A percentile compares a stretch with the other conserved stretches of the same genome.
phyloP scores from a whole-genome alignment of 2,113 vertebrate species.

The Camelus bactrianus region DNA sequence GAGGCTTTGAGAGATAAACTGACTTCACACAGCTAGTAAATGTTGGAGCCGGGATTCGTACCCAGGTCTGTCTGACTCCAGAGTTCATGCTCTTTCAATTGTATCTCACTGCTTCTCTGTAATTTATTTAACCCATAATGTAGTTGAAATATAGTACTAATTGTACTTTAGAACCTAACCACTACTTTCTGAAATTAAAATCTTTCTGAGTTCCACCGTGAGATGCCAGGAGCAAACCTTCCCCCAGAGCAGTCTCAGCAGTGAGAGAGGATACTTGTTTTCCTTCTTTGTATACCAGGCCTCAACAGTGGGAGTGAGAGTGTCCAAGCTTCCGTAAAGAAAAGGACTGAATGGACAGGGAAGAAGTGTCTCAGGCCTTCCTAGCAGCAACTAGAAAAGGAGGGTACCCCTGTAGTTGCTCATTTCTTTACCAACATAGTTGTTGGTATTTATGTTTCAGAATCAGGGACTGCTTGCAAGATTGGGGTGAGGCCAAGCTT shows the following conservation, averaged over 20 bases:
- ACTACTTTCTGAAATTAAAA: constrained; percentile 68
- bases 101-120: constrained; percentile 67
- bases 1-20: constrained; percentile 76
- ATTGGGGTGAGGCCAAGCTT: constrained; percentile 71
- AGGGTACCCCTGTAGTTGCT: constrained; percentile 16
- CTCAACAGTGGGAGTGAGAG: background rate
- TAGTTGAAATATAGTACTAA: constrained; percentile 73
- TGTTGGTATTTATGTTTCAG: constrained; percentile 49
- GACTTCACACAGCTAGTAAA: constrained; percentile 75
- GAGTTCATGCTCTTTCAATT: constrained; percentile 69
- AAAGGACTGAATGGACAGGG: background rate
- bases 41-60: constrained; percentile 70
- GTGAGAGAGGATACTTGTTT: constrained; percentile 17
- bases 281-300: background rate
- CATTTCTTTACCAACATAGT: constrained; percentile 25
- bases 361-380: background rate
- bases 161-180: constrained; percentile 69
- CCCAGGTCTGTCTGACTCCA: constrained; percentile 76
- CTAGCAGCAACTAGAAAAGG: constrained; percentile 31
- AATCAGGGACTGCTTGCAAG: constrained; percentile 59
- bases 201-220: constrained; percentile 63
- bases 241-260: constrained; percentile 56
- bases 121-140: constrained; percentile 71
- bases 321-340: constrained; percentile 26
- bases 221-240: constrained; percentile 72